Percentiles rank a stretch among this genome's conserved stretches.
phyloP scores from a whole-genome alignment of 1,140 invertebrate species.

The Saxidomus purpurata region DNA sequence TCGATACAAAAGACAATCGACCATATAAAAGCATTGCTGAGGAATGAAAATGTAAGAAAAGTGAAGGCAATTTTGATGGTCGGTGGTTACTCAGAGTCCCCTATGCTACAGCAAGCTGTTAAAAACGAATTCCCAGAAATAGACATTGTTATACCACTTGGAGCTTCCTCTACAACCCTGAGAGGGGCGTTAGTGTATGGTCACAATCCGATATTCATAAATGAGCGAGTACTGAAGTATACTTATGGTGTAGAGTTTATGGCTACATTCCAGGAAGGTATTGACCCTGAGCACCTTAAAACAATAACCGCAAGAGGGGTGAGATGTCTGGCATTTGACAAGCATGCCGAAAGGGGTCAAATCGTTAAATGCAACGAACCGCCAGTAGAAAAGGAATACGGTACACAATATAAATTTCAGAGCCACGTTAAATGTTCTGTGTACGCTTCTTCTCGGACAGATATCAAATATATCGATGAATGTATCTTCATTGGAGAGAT shows the following conservation, averaged over 20 bases:
- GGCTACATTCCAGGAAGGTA: neutral
- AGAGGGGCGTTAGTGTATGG: conserved; percentile 40
- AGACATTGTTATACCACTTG: conserved; percentile 14
- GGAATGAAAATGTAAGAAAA: neutral
- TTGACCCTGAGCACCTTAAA: neutral
- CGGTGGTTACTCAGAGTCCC: conserved; percentile 38
- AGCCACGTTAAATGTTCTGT: neutral
- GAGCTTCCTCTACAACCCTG: neutral
- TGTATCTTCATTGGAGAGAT: neutral
- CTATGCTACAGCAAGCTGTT: conserved; percentile 5
- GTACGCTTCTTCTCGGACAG: neutral
- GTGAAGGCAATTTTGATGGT: conserved; percentile 44
- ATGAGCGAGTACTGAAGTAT: conserved; percentile 1
- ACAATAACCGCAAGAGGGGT: neutral
- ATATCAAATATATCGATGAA: neutral
- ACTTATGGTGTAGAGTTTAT: conserved; percentile 36
- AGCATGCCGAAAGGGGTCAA: neutral
- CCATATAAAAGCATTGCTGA: neutral
- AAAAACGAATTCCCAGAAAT: neutral
- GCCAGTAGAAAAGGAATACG: neutral
- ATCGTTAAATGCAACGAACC: neutral
- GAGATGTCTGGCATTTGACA: neutral
- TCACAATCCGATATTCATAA: conserved; percentile 20
- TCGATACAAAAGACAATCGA: neutral
- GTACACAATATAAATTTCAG: neutral